A percentile compares a stretch with the other conserved stretches of the same genome.
These are phyloP conservation scores for Wiebesia pumilae DNA, from an alignment of 1,140 invertebrate species.

Conservation along the genomic window DNA sequence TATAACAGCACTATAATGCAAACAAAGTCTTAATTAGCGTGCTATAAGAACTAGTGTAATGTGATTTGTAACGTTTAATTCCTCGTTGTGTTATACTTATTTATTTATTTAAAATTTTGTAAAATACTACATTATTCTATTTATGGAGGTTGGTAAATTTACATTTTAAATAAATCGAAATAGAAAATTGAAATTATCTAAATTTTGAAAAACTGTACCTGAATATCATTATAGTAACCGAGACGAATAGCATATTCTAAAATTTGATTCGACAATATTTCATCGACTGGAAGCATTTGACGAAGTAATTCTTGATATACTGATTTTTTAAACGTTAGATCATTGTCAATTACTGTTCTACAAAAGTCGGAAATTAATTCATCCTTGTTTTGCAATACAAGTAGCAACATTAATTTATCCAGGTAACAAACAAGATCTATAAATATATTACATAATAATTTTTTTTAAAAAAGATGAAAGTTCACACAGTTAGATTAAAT, in stretches of 20 bases:
- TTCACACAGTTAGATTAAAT: not conserved
- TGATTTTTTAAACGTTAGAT: conserved; percentile 50
- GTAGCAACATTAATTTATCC: conserved; percentile 52
- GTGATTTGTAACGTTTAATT: too few relatives aligned
- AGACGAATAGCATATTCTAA: conserved; percentile 58
- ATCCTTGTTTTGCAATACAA: conserved; percentile 38
- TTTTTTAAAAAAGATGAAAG: not conserved
- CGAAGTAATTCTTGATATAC: conserved; percentile 56
- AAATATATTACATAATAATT: conserved; percentile 12
- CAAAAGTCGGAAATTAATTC: conserved; percentile 48
- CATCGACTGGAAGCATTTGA: conserved; percentile 54
- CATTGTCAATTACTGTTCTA: conserved; percentile 53
- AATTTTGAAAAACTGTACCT: conserved; percentile 51
- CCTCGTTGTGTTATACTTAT: too few relatives aligned
- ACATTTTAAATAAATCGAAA: too few relatives aligned
- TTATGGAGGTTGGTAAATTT: too few relatives aligned
- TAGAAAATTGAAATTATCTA: too few relatives aligned
- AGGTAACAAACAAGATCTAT: conserved; percentile 56
- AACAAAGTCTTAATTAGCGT: too few relatives aligned
- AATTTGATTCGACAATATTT: conserved; percentile 56
- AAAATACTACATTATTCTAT: too few relatives aligned
- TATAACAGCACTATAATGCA: too few relatives aligned
- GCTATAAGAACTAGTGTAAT: too few relatives aligned
- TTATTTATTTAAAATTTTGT: too few relatives aligned
- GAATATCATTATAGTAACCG: conserved; percentile 57